Conservation (phyloP, 1,140 invertebrate genomes). For the Sinella curviseta region DNA sequence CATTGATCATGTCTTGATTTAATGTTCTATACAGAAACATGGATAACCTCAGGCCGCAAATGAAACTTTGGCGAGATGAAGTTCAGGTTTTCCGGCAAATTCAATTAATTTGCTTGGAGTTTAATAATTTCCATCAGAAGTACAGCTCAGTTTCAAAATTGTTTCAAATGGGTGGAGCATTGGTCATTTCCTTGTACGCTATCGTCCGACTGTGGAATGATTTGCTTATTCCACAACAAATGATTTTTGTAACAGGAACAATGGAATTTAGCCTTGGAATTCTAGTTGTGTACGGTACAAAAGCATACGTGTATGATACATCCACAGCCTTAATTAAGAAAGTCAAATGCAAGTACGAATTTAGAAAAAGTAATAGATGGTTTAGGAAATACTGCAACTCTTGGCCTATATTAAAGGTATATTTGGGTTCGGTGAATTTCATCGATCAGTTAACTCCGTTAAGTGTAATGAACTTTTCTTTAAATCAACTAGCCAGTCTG, state of each 20-base stretch:
- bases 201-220: background rate
- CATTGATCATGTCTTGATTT: background rate
- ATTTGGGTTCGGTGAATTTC: background rate
- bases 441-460: background rate
- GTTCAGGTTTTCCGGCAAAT: background rate
- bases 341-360: background rate
- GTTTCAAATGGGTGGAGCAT: background rate
- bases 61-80: background rate
- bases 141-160: background rate
- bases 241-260: background rate
- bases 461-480: background rate
- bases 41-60: background rate
- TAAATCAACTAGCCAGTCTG: background rate
- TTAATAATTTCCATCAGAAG: background rate
- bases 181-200: background rate
- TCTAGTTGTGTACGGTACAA: background rate
- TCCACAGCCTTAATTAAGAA: background rate
- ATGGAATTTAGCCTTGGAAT: background rate
- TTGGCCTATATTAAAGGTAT: background rate
- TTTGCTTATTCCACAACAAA: background rate
- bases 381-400: background rate
- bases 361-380: background rate
- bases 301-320: background rate
- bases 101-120: background rate
- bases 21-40: background rate